Evolutionary conservation across 2,888 invertebrate genomes (phyloP), one percentile per base, ranked within the genome.

Genomic region (Bugulina stolonifera): DNA sequence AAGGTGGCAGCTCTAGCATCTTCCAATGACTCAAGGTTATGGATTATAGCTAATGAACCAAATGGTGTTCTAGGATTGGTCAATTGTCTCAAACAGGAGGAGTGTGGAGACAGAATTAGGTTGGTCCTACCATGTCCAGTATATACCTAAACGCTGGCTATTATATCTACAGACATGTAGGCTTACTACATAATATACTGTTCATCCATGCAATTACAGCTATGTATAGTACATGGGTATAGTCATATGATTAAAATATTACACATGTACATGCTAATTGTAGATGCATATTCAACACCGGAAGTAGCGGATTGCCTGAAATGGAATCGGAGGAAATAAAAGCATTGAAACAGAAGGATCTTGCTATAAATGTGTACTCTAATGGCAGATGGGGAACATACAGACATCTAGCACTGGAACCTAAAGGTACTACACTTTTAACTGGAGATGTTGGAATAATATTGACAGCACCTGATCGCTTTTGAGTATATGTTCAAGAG

Each of bases 71-170:
- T 95, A 73, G 98, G 98, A 69, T 87, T 98, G 82, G 90, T 91
- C 80, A 91, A 93, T 81, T 99, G 98, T 84, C 87, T 98, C 76
- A 90, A 91, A 79, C 90, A 89, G 78, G 97, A 97, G 87, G 88
- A 91, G 3, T 94, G 93, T 76, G 94, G 94, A 27, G 86, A 87
- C 73, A 89, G 89, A 77, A 88, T 93, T 55, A 89, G 93, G 80
- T 89, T 3, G 18, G n/a, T n/a, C n/a, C n/a, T n/a, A n/a, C n/a
- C n/a, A n/a, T n/a, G n/a, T n/a, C n/a, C n/a, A n/a, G n/a, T n/a
- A n/a, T n/a, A n/a, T n/a, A n/a, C n/a, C n/a, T n/a, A n/a, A n/a
- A n/a, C n/a, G n/a, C n/a, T n/a, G n/a, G n/a, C n/a, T n/a, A n/a
- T n/a, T n/a, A n/a, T n/a, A n/a, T n/a, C n/a, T n/a, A n/a, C n/a